Conservation (phyloP, 2,113 vertebrate genomes). For the Oreotrochilus melanogaster region DNA sequence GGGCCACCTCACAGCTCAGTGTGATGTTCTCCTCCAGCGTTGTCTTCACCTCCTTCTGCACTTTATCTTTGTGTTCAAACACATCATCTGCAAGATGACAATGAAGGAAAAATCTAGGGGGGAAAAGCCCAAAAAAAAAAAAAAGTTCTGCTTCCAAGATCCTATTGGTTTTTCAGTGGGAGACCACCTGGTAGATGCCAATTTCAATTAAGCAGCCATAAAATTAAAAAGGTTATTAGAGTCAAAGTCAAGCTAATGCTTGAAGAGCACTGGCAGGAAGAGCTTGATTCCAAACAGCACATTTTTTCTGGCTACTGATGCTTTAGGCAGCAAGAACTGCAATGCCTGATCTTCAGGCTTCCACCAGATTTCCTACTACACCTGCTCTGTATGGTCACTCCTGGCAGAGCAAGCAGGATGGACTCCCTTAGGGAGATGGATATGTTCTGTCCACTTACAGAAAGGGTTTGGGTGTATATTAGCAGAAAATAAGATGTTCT, state of each 20-base stretch:
- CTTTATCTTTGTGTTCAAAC: background rate
- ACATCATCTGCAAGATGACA: background rate
- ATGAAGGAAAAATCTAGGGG: background rate
- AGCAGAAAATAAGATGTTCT: background rate
- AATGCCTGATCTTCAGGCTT: background rate
- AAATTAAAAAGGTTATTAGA: background rate
- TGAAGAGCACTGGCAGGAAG: background rate
- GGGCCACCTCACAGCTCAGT: slow-evolving; percentile 80
- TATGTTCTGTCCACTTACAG: background rate
- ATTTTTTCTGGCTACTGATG: background rate
- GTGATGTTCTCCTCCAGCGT: slow-evolving; percentile 61
- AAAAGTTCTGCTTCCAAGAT: background rate
- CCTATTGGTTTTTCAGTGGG: background rate
- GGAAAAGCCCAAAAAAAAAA: background rate
- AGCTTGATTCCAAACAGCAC: background rate
- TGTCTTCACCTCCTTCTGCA: slow-evolving; percentile 77
- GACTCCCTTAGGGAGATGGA: background rate
- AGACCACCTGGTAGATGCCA: background rate
- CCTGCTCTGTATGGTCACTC: background rate
- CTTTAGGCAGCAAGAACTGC: background rate
- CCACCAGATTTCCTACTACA: background rate
- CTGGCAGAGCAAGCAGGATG: background rate
- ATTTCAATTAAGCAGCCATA: background rate
- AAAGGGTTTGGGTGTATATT: background rate
- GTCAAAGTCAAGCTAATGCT: background rate